Conservation (phyloP, 2,113 vertebrate genomes). For the Mobula hypostoma region DNA sequence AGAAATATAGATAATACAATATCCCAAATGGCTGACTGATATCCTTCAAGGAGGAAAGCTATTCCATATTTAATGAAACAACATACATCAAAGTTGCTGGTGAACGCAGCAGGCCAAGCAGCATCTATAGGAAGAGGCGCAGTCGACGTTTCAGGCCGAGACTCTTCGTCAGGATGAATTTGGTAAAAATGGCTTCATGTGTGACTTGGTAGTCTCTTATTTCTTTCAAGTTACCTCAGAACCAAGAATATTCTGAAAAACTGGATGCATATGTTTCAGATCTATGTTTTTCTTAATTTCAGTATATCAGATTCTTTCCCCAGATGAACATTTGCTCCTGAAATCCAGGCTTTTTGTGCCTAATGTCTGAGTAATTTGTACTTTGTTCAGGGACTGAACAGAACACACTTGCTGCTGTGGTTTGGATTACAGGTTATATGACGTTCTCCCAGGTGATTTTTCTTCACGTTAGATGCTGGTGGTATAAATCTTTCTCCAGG, state of each 20-base stretch:
- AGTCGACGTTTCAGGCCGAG: too few relatives aligned
- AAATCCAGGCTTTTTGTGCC: not conserved
- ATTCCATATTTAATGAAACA: not conserved
- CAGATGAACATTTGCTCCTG: not conserved
- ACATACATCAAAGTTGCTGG: too few relatives aligned
- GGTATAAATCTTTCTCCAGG: not conserved
- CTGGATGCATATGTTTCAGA: not conserved
- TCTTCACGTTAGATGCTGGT: not conserved
- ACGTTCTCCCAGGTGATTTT: not conserved
- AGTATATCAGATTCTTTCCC: not conserved
- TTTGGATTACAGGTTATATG: slow-evolving; percentile 21
- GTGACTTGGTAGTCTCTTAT: not conserved
- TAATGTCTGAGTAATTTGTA: not conserved
- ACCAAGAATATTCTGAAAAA: not conserved
- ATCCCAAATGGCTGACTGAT: not conserved
- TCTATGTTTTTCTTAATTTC: not conserved
- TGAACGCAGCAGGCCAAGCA: too few relatives aligned
- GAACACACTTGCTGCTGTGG: not conserved
- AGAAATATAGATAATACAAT: not conserved
- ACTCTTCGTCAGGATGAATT: too few relatives aligned
- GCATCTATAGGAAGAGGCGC: too few relatives aligned
- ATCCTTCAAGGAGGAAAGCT: not conserved
- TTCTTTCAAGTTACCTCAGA: not conserved
- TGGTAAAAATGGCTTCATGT: not conserved
- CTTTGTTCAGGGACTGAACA: not conserved